Percentiles rank a stretch among this genome's conserved stretches.
These are phyloP conservation scores for Thaumatotibia leucotreta DNA, from an alignment of 1,140 invertebrate species.

Conservation along the genomic window DNA sequence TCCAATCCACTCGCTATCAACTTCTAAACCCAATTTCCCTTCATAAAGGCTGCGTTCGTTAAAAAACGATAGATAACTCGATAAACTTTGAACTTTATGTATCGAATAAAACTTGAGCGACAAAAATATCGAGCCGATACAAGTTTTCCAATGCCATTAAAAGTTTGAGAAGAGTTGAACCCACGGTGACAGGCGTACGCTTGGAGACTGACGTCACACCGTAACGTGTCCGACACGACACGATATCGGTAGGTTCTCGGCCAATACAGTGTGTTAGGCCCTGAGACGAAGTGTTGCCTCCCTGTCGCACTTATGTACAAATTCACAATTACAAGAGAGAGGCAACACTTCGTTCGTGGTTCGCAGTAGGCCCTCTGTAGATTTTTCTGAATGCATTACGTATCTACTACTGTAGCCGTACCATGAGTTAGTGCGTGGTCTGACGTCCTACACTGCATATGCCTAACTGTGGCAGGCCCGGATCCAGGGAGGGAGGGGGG, in stretches of 20 bases:
- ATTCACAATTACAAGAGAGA: too few species aligned
- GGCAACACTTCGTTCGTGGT: too few species aligned
- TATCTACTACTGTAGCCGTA: too few species aligned
- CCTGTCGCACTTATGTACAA: too few species aligned
- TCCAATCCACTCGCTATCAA: background rate
- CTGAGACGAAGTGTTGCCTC: too few species aligned
- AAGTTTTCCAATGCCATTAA: constrained; percentile 42
- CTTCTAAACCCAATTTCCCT: background rate
- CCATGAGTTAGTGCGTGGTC: too few species aligned
- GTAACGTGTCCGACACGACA: background rate
- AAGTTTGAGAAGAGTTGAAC: constrained; percentile 23
- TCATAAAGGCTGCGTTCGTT: constrained; percentile 17
- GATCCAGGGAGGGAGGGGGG: too few species aligned
- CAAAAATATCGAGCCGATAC: constrained; percentile 26
- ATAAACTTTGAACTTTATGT: constrained; percentile 31
- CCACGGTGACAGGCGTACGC: background rate
- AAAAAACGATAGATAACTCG: constrained; percentile 38
- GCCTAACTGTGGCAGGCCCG: too few species aligned
- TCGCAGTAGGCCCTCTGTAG: too few species aligned
- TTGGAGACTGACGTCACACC: background rate
- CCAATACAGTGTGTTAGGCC: too few species aligned
- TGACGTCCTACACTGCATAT: too few species aligned
- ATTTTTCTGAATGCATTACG: too few species aligned
- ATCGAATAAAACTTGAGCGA: constrained; percentile 26
- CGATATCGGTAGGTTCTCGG: background rate